Conservation (phyloP, 2,888 invertebrate species). For the Zhuqinia jingwanae region DNA sequence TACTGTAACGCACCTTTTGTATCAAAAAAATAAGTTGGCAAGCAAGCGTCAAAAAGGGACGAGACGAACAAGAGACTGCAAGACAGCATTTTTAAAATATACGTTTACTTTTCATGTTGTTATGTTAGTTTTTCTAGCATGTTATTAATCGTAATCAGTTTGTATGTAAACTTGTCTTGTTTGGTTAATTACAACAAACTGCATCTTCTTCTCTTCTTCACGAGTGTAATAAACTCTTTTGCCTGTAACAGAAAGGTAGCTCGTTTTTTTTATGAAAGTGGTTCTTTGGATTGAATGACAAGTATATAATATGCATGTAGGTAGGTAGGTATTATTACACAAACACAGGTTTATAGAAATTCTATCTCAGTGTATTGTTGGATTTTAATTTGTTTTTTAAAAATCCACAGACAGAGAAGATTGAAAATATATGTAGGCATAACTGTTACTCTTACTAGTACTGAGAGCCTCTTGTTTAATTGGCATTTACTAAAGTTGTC, state of each 20-base stretch:
- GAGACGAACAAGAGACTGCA: too few species aligned
- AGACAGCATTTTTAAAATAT: too few species aligned
- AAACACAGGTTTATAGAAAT: slow-evolving; percentile 18
- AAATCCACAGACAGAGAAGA: too few species aligned
- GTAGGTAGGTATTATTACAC: slow-evolving; percentile 15
- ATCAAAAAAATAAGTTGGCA: too few species aligned
- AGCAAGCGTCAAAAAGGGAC: too few species aligned
- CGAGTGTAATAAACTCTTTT: background rate
- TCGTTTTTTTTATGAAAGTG: background rate
- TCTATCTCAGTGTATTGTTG: background rate
- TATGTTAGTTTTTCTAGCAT: background rate
- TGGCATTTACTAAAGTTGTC: background rate
- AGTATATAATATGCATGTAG: background rate
- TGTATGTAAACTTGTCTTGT: slow-evolving; percentile 14
- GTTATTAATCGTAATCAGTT: background rate
- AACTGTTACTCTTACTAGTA: too few species aligned
- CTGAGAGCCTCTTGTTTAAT: too few species aligned
- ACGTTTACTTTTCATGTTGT: too few species aligned
- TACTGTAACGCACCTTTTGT: slow-evolving; percentile 22
- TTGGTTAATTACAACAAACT: slow-evolving; percentile 14
- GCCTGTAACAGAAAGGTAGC: slow-evolving; percentile 17
- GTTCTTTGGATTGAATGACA: slow-evolving; percentile 1
- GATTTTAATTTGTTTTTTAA: background rate
- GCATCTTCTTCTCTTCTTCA: too few species aligned
- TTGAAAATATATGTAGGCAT: too few species aligned